A percentile compares a stretch with the other conserved stretches of the same genome.
Evolutionary conservation across 53 echinoderm and acorn worm species (phyloP).

Genomic region (Arbacia lixula): DNA sequence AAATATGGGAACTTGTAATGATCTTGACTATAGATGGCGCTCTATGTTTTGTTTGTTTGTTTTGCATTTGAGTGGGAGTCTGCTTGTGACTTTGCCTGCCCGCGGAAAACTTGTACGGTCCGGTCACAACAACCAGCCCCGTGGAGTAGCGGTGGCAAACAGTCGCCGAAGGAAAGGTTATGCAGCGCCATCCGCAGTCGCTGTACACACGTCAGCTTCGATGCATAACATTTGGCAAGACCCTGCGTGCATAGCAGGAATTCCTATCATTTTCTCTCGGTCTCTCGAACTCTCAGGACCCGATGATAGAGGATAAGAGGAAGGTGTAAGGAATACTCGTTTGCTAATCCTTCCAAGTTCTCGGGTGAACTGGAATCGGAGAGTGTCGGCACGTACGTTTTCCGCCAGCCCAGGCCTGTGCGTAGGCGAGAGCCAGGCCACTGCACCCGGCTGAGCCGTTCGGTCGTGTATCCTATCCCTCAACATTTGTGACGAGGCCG

Average conservation of each 20-base stretch:
- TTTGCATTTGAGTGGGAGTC: too few relatives aligned
- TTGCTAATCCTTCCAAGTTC: slow-evolving; percentile 36
- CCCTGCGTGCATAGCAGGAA: slow-evolving; percentile 27
- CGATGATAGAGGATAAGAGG: slow-evolving; percentile 21
- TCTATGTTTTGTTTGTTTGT: too few relatives aligned
- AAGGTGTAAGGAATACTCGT: slow-evolving; percentile 36
- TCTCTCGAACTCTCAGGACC: slow-evolving; percentile 27
- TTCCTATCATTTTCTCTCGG: slow-evolving; percentile 49
- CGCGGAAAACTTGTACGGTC: slow-evolving; percentile 11
- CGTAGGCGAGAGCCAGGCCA: too few relatives aligned
- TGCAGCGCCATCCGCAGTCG: not conserved
- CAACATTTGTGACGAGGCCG: too few relatives aligned
- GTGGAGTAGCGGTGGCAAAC: slow-evolving; percentile 32
- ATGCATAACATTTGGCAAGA: slow-evolving; percentile 42
- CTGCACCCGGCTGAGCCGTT: too few relatives aligned
- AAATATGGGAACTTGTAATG: too few relatives aligned
- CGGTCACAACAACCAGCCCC: slow-evolving; percentile 23
- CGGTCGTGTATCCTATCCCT: too few relatives aligned
- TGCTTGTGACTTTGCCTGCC: too few relatives aligned
- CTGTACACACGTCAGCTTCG: not conserved
- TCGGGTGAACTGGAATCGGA: slow-evolving; percentile 34
- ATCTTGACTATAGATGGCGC: too few relatives aligned
- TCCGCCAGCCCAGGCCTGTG: too few relatives aligned
- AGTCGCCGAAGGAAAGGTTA: too few relatives aligned
- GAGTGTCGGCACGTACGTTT: slow-evolving; percentile 28